Conservation (phyloP, 2,888 invertebrate species). For the Chromoteleia sp. region DNA sequence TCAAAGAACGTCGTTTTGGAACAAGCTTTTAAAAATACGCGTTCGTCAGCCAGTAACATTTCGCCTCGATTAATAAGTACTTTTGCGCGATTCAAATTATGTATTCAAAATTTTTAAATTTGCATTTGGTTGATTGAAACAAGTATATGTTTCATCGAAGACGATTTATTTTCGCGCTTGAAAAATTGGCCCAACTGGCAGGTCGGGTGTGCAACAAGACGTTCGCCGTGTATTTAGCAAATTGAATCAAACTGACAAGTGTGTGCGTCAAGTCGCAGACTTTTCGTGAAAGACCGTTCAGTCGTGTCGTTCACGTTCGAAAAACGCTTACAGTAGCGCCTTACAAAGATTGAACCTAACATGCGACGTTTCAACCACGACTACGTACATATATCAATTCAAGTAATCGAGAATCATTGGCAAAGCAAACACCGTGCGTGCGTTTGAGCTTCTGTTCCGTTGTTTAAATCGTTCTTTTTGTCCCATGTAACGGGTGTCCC, state of each 20-base stretch:
- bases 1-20: too few relatives aligned
- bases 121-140: too few relatives aligned
- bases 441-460: slow-evolving; percentile 23
- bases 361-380: slow-evolving; percentile 47
- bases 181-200: slow-evolving; percentile 41
- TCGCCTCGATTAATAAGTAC: too few relatives aligned
- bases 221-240: slow-evolving; percentile 56
- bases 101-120: too few relatives aligned
- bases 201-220: slow-evolving; percentile 54
- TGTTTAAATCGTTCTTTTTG: slow-evolving; percentile 22
- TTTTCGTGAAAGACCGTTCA: slow-evolving; percentile 54
- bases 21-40: too few relatives aligned
- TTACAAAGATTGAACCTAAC: slow-evolving; percentile 61
- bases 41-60: too few relatives aligned
- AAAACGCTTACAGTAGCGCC: slow-evolving; percentile 24
- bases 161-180: slow-evolving; percentile 15
- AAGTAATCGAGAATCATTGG: slow-evolving; percentile 57
- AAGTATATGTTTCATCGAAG: not conserved
- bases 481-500: slow-evolving; percentile 26
- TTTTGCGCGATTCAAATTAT: too few relatives aligned
- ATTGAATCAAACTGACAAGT: slow-evolving; percentile 70
- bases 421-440: slow-evolving; percentile 32
- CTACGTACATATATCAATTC: slow-evolving; percentile 55
- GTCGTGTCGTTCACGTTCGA: slow-evolving; percentile 33
- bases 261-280: slow-evolving; percentile 53